Base-by-base conservation (phyloP, 2,797 vertebrate species). In the Aplochiton taeniatus region DNA sequence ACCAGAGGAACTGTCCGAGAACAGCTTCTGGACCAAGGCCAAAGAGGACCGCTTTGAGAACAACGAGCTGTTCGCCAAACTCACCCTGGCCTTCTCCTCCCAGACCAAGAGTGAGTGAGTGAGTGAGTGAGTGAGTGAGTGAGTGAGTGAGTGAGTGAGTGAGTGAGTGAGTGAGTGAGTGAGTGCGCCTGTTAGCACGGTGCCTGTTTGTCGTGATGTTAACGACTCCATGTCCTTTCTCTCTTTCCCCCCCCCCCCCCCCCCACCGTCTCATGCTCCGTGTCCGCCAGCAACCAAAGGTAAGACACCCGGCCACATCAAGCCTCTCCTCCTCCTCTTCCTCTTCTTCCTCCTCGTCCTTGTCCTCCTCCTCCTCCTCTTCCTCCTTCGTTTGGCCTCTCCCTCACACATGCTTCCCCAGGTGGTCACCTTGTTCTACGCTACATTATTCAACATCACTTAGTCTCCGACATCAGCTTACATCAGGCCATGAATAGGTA, bases 31-130 rank as follows among this genome's bases (percentile, higher is more conserved):
- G 96, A 91, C 86, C 67, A 90, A 90, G 54, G 83, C 89, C 16
- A 94, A 95, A 58, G 96, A 97, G 69, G 93, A 91, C 0, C 68
- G 86, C 61, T 97, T 90, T 88, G 95, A 95, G 87, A 95, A 83
- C 84, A 91, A 86, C 12, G 95, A 97, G 65, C 94, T 97, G 70
- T 95, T 97, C 65, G 93, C 96, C 87, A 96, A 93, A 88, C 93
- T 97, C 69, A 94, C 93, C 4, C 74, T 94, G 71, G 50, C 91
- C 66, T 97, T 97, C 87, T 94, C 94, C 72, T 89, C 94, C 1
- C 94, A 95, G 87, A 91, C 90, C 61, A 96, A 94, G 81, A 77
- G 95, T 97, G 77, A 95, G 96, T 94, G 64, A 74, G 52, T 66
- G 18, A 3, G 53, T 58, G 43, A 41, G 44, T 17, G 9, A n/a